Conservation (phyloP, 37 sponge, comb jelly and placozoan genomes). For the Chondrosia reniformis region DNA sequence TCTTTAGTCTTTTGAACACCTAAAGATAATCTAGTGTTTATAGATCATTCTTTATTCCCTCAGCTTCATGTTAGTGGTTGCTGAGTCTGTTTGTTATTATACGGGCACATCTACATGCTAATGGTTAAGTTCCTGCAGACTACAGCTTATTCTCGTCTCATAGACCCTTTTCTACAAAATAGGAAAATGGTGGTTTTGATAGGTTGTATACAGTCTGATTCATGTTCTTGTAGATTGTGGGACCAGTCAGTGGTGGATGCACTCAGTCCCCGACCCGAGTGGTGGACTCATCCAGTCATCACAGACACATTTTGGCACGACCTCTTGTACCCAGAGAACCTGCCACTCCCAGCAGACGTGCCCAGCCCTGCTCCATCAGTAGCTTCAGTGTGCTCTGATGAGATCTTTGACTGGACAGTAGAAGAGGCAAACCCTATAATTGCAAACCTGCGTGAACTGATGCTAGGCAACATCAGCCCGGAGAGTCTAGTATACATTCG, state of each 20-base stretch:
- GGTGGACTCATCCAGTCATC: conserved; percentile 10
- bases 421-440: conserved; percentile 9
- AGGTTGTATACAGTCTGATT: no score
- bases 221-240: conserved; percentile 13
- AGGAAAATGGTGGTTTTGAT: no score
- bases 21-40: no score
- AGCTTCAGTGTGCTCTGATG: conserved; percentile 6
- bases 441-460: conserved; percentile 15
- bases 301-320: not conserved
- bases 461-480: conserved; percentile 9
- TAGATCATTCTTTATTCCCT: no score
- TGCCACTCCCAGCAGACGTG: no score
- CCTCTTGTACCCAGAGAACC: not conserved
- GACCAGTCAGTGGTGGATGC: not conserved
- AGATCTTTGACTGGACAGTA: conserved; percentile 18
- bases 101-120: no score
- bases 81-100: no score
- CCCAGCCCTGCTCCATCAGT: not conserved
- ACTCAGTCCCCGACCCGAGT: conserved; percentile 16
- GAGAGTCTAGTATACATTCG: conserved; percentile 10
- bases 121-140: no score
- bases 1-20: no score
- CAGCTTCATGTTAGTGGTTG: no score
- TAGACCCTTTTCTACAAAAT: no score
- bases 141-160: no score